These are phyloP conservation scores for Cataglyphis cursor DNA, from an alignment of 2,888 invertebrate genomes.

Conservation along the genomic window DNA sequence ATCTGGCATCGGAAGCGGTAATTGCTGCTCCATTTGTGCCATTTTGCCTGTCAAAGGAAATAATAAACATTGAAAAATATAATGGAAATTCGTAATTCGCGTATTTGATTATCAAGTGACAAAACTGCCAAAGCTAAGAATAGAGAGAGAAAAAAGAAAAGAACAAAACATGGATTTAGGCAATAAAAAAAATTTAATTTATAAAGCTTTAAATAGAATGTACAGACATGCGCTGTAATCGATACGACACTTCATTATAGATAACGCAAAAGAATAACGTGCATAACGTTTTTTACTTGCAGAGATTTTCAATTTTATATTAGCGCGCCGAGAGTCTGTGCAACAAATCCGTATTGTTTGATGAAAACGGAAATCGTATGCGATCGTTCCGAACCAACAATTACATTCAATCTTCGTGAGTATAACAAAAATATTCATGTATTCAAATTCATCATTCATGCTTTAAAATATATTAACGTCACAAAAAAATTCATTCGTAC, in stretches of 20 bases:
- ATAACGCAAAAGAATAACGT: slow-evolving; percentile 35
- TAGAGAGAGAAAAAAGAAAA: background rate
- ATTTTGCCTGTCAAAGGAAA: slow-evolving; percentile 78
- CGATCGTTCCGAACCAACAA: slow-evolving; percentile 92
- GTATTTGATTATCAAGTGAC: background rate
- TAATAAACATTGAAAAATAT: slow-evolving; percentile 27
- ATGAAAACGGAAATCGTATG: slow-evolving; percentile 93
- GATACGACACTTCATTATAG: slow-evolving; percentile 10
- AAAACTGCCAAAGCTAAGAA: background rate
- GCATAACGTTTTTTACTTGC: slow-evolving; percentile 83
- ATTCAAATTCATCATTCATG: background rate
- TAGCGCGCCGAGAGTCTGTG: slow-evolving; percentile 89
- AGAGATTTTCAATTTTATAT: slow-evolving; percentile 92
- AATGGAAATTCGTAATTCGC: background rate
- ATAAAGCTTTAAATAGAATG: background rate
- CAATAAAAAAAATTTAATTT: slow-evolving; percentile 31
- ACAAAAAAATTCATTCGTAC: slow-evolving; percentile 1
- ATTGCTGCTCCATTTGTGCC: slow-evolving; percentile 85
- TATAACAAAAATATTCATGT: slow-evolving; percentile 64
- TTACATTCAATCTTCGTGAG: slow-evolving; percentile 89
- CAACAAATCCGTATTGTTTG: slow-evolving; percentile 92
- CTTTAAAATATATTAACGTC: background rate
- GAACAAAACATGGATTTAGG: slow-evolving; percentile 15
- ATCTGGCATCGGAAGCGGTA: slow-evolving; percentile 87
- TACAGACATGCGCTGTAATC: background rate